Percentiles rank a stretch among this genome's conserved stretches.
Evolutionary conservation across 2,797 vertebrate genomes (phyloP).

Genomic region (Setipinna tenuifilis): DNA sequence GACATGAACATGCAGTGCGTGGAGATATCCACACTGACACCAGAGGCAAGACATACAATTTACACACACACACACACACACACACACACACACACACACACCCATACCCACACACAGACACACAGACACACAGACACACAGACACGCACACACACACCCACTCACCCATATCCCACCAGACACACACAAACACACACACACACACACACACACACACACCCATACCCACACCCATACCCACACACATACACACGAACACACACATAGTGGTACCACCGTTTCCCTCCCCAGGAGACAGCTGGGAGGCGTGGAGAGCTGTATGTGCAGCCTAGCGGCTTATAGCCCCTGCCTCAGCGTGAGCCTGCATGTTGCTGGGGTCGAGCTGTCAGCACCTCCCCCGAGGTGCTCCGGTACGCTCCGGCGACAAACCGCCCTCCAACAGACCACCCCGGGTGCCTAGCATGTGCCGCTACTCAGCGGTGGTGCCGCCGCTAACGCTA

Average conservation of each 20-base stretch:
- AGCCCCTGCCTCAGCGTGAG: conserved; percentile 33
- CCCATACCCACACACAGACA: conserved; percentile 27
- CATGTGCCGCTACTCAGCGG: not conserved
- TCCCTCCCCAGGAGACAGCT: conserved; percentile 19
- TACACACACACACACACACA: conserved; percentile 4
- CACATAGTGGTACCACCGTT: conserved; percentile 24
- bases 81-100: conserved; percentile 29
- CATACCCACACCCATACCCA: not conserved
- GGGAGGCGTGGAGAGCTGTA: not conserved
- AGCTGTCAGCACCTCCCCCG: conserved; percentile 4
- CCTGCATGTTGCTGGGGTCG: not conserved
- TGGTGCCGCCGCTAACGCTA: not conserved
- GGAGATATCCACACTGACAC: conserved; percentile 25
- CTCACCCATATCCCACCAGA: not conserved
- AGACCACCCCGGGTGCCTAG: conserved; percentile 1
- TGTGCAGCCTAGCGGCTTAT: conserved; percentile 31
- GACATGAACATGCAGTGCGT: conserved; percentile 1
- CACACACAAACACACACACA: not conserved
- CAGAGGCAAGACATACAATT: conserved; percentile 3
- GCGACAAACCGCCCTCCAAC: not conserved
- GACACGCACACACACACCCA: not conserved
- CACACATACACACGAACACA: conserved; percentile 10
- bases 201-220: not conserved
- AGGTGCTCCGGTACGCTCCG: not conserved
- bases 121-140: conserved; percentile 19